Evolutionary conservation across 2,888 invertebrate genomes (phyloP), one percentile per base, ranked within the genome.

Genomic region (Onchidella celtica): DNA sequence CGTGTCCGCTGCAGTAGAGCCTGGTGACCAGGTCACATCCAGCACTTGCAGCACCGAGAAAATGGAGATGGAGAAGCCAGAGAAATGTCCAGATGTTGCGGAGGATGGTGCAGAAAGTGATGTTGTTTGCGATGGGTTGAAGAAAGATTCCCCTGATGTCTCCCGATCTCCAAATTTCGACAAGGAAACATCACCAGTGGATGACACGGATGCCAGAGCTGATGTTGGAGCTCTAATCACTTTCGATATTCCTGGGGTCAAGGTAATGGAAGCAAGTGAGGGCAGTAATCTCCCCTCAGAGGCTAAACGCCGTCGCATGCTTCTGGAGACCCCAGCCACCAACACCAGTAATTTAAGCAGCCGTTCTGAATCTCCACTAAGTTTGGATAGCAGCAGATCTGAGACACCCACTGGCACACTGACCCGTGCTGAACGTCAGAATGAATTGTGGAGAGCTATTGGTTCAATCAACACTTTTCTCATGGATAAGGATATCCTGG

Each of bases 401-500:
- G 63, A 66, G 69, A 89, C 90, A 29, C 90, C 91, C 17, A 86
- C 89, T 6, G 86, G 87, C 6, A 82, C 84, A 34, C 87, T 89
- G 24, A 85, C 88, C 70, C 89, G 89, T 79, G 91, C 92, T 74
- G 89, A 90, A 84, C 87, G 88, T 47, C 88, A 89, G 82, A 92
- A 93, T 85, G 97, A 97, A 92, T 96, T 98, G 89, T 97, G 97
- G 97, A 97, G 97, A 87, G 96, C 97, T 83, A 95, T 98, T 90
- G 96, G 97, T 94, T 96, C 97, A 80, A 97, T 97, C 94, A 98
- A 98, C 94, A 96, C 97, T 93, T 98, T 97, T 93, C 97, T 98
- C 92, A 98, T 98, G 98, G 97, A 97, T 94, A 97, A 97, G 91
- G 96, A 97, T 94, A 96, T 98, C 88, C 96, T 98, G 85, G 97